These are phyloP conservation scores for Amazonetta brasiliensis DNA, from an alignment of 2,797 vertebrate genomes.

Conservation along the genomic window DNA sequence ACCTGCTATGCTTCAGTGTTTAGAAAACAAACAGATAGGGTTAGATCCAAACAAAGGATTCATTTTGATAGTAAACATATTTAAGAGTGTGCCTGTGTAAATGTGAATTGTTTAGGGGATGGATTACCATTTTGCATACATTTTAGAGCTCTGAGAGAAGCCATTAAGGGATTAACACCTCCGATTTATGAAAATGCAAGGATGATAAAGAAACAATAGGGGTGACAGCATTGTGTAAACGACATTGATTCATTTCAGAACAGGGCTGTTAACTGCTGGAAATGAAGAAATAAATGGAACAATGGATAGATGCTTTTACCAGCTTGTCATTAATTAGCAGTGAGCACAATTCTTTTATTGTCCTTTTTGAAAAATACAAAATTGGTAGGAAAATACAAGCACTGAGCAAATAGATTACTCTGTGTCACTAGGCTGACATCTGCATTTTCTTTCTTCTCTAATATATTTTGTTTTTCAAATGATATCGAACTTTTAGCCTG, in stretches of 20 bases:
- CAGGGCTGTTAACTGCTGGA: constrained; percentile 84
- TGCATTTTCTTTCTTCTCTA: constrained; percentile 78
- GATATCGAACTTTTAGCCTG: constrained; percentile 63
- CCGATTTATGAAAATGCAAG: constrained; percentile 93
- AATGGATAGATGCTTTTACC: constrained; percentile 86
- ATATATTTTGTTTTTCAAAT: constrained; percentile 70
- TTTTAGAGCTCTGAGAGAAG: constrained; percentile 81
- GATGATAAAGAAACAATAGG: constrained; percentile 94
- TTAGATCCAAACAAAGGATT: constrained; percentile 70
- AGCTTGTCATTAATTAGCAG: constrained; percentile 94
- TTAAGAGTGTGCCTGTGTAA: constrained; percentile 67
- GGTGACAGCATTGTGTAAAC: constrained; percentile 86
- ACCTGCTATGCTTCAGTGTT: constrained; percentile 68
- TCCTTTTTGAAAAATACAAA: constrained; percentile 87
- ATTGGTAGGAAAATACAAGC: constrained; percentile 86
- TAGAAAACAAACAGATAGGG: constrained; percentile 78
- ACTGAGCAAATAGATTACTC: constrained; percentile 81
- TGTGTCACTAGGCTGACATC: constrained; percentile 82
- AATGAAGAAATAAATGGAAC: constrained; percentile 88
- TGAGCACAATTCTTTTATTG: constrained; percentile 90
- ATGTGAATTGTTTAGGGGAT: constrained; percentile 82
- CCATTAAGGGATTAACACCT: constrained; percentile 91
- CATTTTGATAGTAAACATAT: constrained; percentile 73
- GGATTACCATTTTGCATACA: constrained; percentile 83
- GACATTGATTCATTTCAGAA: constrained; percentile 88